Base-by-base conservation (phyloP, 2,888 invertebrate species). In the Molanna angustata region DNA sequence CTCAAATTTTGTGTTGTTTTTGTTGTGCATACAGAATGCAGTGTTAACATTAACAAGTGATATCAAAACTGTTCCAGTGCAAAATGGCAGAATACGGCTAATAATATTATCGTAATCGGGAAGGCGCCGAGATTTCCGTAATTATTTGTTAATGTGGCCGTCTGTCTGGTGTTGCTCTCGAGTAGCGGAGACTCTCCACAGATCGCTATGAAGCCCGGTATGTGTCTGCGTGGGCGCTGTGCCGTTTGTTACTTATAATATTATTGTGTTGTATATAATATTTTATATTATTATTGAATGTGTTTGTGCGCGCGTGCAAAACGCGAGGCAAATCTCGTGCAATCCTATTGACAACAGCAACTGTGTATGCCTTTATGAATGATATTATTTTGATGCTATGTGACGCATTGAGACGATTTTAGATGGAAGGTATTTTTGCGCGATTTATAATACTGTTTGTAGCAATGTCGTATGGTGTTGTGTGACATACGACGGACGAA, bases 51-150 rank as follows among this genome's bases (percentile, higher is more conserved):
- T n/a, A n/a, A n/a, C n/a, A n/a, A n/a, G n/a, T n/a, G n/a, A n/a
- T n/a, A n/a, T n/a, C n/a, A n/a, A n/a, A n/a, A n/a, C n/a, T n/a
- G n/a, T n/a, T n/a, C n/a, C 3, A 37, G 52, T 48, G 48, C 13
- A 53, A 43, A 44, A 53, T 53, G 53, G 35, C 49, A 18, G 53
- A 53, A 39, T 53, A 53, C 39, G 53, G 53, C 31, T 53, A 53
- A 53, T 39, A 49, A 37, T 41, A 43, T n/a, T n/a, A n/a, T n/a
- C n/a, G n/a, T n/a, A n/a, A n/a, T n/a, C n/a, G n/a, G n/a, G n/a
- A n/a, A n/a, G n/a, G 35, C 47, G 35, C 37, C 37, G 47, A 47
- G 47, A 47, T 47, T 47, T 47, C 3, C 13, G 47, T 50, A 37
- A 18, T n/a, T n/a, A n/a, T 50, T 43, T 43, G 50, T 50, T 43